A percentile compares a stretch with the other conserved stretches of the same genome.
Conservation (phyloP, 1,140 invertebrate genomes). For the Pachypeltis micranthus region DNA sequence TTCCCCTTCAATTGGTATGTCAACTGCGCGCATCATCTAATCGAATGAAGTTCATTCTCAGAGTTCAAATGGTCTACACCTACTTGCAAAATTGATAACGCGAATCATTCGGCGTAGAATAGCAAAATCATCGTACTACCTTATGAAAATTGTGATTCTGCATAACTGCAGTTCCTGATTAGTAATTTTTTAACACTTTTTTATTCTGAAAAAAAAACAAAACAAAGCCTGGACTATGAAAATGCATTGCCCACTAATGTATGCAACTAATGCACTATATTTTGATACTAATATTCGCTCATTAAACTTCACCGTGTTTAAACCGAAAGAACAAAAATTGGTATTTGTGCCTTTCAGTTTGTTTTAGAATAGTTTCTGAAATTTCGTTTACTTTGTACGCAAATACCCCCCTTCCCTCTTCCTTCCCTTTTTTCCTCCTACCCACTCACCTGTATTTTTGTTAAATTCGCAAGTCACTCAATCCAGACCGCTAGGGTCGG, state of each 20-base stretch:
- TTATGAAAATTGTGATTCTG: neutral
- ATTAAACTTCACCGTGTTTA: neutral
- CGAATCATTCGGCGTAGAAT: no score
- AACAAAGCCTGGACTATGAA: neutral
- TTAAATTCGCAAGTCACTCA: no score
- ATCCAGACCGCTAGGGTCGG: no score
- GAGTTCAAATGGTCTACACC: neutral
- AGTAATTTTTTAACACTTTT: neutral
- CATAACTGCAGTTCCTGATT: neutral
- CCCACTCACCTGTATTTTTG: no score
- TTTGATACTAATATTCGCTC: neutral
- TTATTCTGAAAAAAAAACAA: no score
- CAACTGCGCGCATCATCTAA: neutral
- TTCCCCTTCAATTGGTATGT: neutral
- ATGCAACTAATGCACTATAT: neutral
- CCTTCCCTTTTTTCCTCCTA: no score
- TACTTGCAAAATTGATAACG: no score
- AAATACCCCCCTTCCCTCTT: no score
- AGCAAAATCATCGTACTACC: neutral
- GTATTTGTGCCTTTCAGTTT: no score
- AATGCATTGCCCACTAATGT: neutral
- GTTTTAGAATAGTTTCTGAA: no score
- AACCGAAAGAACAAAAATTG: neutral
- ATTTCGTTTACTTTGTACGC: no score
- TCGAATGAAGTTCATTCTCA: neutral